Evolutionary conservation across 2,888 invertebrate species (phyloP).

Genomic region (Thumatha senex): DNA sequence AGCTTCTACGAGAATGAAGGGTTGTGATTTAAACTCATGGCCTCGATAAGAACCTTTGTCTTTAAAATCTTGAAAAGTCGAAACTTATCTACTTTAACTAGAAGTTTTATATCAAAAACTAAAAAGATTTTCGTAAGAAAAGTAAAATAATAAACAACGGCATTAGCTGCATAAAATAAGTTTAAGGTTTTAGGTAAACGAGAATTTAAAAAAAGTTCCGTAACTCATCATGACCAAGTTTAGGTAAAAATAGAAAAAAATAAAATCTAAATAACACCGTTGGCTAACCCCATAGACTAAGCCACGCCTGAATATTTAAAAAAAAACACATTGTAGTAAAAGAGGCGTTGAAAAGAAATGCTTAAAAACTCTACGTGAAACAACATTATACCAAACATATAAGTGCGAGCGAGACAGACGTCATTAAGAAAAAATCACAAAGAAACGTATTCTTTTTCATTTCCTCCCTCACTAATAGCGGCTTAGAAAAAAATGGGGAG

Average conservation of each 20-base stretch:
- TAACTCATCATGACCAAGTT: constrained; percentile 40
- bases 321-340: constrained; percentile 73
- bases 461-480: constrained; percentile 80
- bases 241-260: constrained; percentile 69
- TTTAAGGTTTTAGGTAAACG: constrained; percentile 14
- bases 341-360: constrained; percentile 79
- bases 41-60: constrained; percentile 36
- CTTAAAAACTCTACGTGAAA: constrained; percentile 64
- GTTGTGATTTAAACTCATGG: constrained; percentile 25
- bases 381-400: constrained; percentile 38
- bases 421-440: constrained; percentile 79
- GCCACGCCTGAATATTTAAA: constrained; percentile 77
- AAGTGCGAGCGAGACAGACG: constrained; percentile 69
- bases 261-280: constrained; percentile 60
- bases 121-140: no score
- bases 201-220: constrained; percentile 32
- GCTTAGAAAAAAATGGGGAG: constrained; percentile 79
- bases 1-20: constrained; percentile 8
- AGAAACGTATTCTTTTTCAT: constrained; percentile 81
- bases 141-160: no score
- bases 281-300: constrained; percentile 74
- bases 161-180: no score
- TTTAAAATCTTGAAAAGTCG: constrained; percentile 6
- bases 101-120: neutral
- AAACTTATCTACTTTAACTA: neutral